These are phyloP conservation scores for Drosophila suboccidentalis DNA, from an alignment of 2,888 invertebrate species.

Conservation along the genomic window DNA sequence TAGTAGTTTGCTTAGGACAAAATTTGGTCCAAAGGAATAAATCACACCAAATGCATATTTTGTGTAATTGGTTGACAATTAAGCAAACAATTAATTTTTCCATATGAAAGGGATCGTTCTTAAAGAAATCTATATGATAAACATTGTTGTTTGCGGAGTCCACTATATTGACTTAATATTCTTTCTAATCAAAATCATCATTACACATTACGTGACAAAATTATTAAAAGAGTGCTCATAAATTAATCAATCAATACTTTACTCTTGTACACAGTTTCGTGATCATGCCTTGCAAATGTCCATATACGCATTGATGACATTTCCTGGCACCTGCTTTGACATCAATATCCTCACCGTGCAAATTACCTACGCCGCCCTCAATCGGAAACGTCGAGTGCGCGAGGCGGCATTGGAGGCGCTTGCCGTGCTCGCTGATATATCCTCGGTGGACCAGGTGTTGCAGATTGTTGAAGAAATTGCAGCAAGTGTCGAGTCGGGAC, in stretches of 20 bases:
- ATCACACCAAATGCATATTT: no score
- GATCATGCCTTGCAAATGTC: conserved; percentile 92
- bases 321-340: conserved; percentile 92
- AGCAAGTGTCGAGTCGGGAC: conserved; percentile 85
- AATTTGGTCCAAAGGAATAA: no score
- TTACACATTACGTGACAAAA: no score
- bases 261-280: conserved; percentile 86
- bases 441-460: conserved; percentile 88
- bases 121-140: no score
- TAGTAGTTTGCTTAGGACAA: no score
- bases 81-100: no score
- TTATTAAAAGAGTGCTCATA: no score
- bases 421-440: conserved; percentile 91
- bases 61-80: no score
- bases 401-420: conserved; percentile 93
- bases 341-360: conserved; percentile 85
- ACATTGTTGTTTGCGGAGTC: no score
- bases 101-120: no score
- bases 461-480: conserved; percentile 88
- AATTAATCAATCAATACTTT: neutral
- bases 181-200: no score
- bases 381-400: conserved; percentile 90
- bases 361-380: conserved; percentile 85
- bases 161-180: no score
- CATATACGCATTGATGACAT: conserved; percentile 91